These are phyloP conservation scores for Drosophila rufa DNA, from an alignment of 1,140 invertebrate species.

Conservation along the genomic window DNA sequence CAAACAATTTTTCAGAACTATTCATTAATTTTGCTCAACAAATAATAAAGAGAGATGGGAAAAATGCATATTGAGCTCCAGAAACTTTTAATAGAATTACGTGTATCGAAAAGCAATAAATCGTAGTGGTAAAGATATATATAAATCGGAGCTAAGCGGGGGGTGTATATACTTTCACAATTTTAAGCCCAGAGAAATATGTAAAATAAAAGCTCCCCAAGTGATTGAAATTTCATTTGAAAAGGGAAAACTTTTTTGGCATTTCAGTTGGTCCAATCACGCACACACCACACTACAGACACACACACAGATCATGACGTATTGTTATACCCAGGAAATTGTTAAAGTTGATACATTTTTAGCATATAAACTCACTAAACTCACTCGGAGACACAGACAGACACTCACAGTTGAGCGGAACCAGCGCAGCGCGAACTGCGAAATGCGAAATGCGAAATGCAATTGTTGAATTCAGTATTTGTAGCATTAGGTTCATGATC, in stretches of 20 bases:
- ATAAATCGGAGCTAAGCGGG: conserved; percentile 19
- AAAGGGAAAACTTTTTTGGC: conserved; percentile 35
- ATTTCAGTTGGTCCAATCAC: conserved; percentile 62
- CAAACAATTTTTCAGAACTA: conserved; percentile 27
- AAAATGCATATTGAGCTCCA: conserved; percentile 66
- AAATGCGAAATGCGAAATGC: conserved; percentile 71
- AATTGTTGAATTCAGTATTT: conserved; percentile 78
- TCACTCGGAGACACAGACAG: conserved; percentile 27
- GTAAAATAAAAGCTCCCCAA: conserved; percentile 22
- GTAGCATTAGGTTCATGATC: conserved; percentile 75
- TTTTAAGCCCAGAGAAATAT: conserved; percentile 14
- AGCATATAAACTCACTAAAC: conserved; percentile 56
- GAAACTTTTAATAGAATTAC: conserved; percentile 72
- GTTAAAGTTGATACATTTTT: conserved; percentile 78
- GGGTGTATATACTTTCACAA: conserved; percentile 31
- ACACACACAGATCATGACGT: conserved; percentile 52
- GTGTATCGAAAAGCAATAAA: conserved; percentile 85
- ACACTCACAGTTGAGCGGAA: conserved; percentile 31
- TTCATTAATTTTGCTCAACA: conserved; percentile 77
- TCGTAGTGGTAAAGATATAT: conserved; percentile 76
- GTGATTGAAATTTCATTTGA: conserved; percentile 50
- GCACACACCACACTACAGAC: conserved; percentile 36
- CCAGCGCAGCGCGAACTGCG: conserved; percentile 68
- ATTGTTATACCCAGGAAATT: conserved; percentile 73
- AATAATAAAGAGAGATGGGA: conserved; percentile 24